phyloP scores from a whole-genome alignment of 2,113 vertebrate species.

The Phalacrocorax pelagicus region DNA sequence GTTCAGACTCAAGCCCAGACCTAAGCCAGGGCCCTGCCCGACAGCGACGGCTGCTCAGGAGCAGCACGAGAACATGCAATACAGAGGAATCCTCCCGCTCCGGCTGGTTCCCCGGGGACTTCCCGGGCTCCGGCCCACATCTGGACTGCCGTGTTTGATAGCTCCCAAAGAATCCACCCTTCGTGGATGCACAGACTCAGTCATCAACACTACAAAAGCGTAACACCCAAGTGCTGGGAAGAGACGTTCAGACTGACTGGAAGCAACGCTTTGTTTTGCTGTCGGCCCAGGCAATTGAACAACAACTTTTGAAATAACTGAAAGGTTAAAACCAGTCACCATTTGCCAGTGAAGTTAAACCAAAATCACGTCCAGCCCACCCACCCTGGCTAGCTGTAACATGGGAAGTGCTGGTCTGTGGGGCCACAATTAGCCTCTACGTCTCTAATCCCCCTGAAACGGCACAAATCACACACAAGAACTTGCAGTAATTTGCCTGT shows the following conservation, averaged over 20 bases:
- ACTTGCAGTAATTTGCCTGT: not conserved
- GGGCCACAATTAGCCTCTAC: not conserved
- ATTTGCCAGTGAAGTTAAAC: not conserved
- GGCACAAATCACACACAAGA: not conserved
- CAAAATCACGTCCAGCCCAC: not conserved
- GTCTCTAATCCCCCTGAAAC: not conserved
- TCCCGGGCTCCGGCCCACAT: not conserved
- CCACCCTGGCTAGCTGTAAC: not conserved
- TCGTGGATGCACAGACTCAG: fast-evolving
- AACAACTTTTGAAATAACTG: not conserved
- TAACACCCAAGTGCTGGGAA: not conserved
- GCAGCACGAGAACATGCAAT: not conserved
- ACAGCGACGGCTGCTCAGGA: not conserved
- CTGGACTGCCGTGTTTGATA: not conserved
- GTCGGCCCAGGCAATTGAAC: not conserved
- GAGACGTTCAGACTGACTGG: not conserved
- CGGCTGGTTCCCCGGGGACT: fast-evolving
- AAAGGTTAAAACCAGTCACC: not conserved
- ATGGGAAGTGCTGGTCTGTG: not conserved
- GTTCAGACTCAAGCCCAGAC: not conserved
- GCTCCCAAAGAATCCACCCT: not conserved
- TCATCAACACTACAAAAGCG: too few species aligned
- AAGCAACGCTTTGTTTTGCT: not conserved
- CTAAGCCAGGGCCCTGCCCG: not conserved
- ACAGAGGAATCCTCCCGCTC: not conserved